A percentile compares a stretch with the other conserved stretches of the same genome.
phyloP scores from a whole-genome alignment of 2,797 vertebrate species.

The Distichodus sexfasciatus region DNA sequence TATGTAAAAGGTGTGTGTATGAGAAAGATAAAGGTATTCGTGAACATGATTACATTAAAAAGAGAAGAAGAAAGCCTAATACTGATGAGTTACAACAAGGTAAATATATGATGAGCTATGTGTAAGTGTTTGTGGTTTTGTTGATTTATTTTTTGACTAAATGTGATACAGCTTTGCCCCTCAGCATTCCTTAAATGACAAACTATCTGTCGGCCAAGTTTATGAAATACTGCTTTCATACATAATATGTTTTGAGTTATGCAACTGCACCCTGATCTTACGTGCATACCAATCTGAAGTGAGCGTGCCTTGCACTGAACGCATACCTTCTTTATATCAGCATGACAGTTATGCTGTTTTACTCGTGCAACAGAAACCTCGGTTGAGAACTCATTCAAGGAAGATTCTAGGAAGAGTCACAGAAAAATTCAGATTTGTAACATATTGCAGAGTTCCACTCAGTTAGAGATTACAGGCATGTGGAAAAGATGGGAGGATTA shows the following conservation, averaged over 20 bases:
- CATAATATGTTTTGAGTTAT: not conserved
- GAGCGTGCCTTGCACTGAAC: not conserved
- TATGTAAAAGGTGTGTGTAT: too few relatives aligned
- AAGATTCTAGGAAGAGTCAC: conserved; percentile 30
- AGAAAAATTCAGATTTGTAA: conserved; percentile 22
- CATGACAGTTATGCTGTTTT: not conserved
- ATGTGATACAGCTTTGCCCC: not conserved
- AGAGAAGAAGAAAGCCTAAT: too few relatives aligned
- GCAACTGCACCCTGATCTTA: too few relatives aligned
- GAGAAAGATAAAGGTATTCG: not conserved
- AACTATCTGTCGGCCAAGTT: too few relatives aligned
- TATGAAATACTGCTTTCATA: too few relatives aligned
- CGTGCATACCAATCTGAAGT: too few relatives aligned
- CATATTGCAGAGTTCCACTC: conserved; percentile 1
- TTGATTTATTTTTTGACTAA: too few relatives aligned
- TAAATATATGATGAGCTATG: too few relatives aligned
- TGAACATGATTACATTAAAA: too few relatives aligned
- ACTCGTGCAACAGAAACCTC: not conserved
- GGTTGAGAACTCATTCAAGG: not conserved
- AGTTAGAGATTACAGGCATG: conserved; percentile 3
- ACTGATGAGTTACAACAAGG: too few relatives aligned
- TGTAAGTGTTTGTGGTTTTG: too few relatives aligned
- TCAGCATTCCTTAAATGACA: not conserved
- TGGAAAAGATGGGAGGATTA: not conserved
- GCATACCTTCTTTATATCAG: not conserved